Evolutionary conservation across 2,113 vertebrate species (phyloP), one percentile per base, ranked within the genome.

Genomic region (Pedionomus torquatus): DNA sequence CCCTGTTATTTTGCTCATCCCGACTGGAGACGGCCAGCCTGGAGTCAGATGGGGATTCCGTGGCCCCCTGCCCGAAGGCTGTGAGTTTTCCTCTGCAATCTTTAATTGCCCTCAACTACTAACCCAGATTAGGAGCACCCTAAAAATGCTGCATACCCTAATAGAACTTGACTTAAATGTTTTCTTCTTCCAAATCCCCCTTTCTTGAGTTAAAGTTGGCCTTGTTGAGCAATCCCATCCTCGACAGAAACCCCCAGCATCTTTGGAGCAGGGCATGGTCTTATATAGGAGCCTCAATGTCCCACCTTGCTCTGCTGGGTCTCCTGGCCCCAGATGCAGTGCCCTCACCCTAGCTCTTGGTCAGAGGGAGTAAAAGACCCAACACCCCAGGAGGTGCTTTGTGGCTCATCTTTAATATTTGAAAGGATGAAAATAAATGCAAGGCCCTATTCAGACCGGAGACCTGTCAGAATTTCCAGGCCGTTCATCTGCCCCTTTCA

Each of bases 401-500:
- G 75, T 16, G 46, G 52, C 44, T 84, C 57, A 49, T 77, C 14
- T 54, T 78, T 63, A 68, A 26, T 0, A 8, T 10, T 48, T n/a
- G 35, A 85, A 80, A 25, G 15, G 33, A 46, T 5, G 49, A 24
- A 61, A 74, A 41, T 30, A 85, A 93, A 74, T 7, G 28, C n/a
- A 26, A 41, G 20, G n/a, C 11, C 19, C 61, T 54, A 31, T 46
- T 77, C 77, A 70, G 69, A 46, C 5, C 44, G 17, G 76, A 58
- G 77, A 55, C 33, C 39, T 39, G 33, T 66, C 92, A 82, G 31
- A 58, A 35, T 77, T 92, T 95, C 93, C 69, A 87, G 74, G 89
- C 41, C 41, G 1, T 87, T 51, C 68, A 17, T 5, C 65, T 24
- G 39, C 89, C 48, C 70, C 61, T 76, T 89, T 60, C 69, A 17